Conservation (phyloP, 2,888 invertebrate genomes). For the Drosophila barbarae region DNA sequence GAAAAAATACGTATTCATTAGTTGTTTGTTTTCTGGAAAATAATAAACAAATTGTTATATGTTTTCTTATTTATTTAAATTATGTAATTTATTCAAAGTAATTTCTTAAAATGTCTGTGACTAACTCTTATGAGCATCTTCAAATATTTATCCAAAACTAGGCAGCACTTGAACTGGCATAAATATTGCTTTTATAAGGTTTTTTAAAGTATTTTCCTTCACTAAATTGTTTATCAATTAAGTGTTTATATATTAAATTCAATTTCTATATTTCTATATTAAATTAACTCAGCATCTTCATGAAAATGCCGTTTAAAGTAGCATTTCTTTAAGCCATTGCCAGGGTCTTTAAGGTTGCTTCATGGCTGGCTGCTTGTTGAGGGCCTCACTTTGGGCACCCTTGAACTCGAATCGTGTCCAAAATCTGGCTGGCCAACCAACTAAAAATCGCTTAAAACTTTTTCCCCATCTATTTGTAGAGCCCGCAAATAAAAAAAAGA, state of each 20-base stretch:
- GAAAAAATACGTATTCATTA: background rate
- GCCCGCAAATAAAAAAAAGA: background rate
- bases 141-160: no score
- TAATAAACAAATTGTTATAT: background rate
- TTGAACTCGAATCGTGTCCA: conserved; percentile 17
- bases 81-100: no score
- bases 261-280: background rate
- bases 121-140: no score
- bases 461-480: conserved; percentile 34
- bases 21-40: background rate
- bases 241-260: no score
- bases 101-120: no score
- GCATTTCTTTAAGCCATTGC: background rate
- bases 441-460: conserved; percentile 51
- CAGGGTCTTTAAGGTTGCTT: background rate
- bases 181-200: background rate
- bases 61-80: background rate
- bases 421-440: conserved; percentile 29
- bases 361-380: background rate
- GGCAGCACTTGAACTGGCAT: background rate
- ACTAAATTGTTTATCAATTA: background rate
- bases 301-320: background rate
- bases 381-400: conserved; percentile 1
- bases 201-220: no score
- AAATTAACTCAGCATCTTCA: background rate